A percentile compares a stretch with the other conserved stretches of the same genome.
Conservation (phyloP, 2,888 invertebrate species). For the Torymus auratus region DNA sequence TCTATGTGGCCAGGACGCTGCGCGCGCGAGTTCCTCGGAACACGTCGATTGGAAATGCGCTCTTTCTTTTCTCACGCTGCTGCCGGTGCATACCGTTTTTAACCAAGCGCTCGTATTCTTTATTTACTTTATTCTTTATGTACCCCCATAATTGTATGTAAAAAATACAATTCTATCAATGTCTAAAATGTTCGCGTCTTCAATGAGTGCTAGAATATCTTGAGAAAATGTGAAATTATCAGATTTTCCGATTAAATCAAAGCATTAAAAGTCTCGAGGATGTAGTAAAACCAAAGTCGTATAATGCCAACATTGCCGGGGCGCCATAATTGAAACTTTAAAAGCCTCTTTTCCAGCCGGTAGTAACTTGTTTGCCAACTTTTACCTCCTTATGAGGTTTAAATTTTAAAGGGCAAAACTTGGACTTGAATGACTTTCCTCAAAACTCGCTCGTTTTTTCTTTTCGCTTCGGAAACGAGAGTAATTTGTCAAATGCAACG, state of each 20-base stretch:
- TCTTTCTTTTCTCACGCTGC: too few relatives aligned
- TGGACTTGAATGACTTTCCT: constrained; percentile 26
- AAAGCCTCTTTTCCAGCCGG: constrained; percentile 42
- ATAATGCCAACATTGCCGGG: constrained; percentile 33
- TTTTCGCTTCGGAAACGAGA: neutral
- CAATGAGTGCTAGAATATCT: too few relatives aligned
- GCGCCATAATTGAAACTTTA: constrained; percentile 55
- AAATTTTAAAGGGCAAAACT: constrained; percentile 39
- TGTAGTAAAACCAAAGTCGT: constrained; percentile 40
- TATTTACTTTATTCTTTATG: too few relatives aligned
- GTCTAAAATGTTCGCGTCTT: too few relatives aligned
- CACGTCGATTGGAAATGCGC: too few relatives aligned
- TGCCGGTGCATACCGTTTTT: too few relatives aligned
- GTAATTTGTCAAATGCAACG: constrained; percentile 13
- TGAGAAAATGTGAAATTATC: too few relatives aligned
- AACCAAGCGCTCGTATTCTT: too few relatives aligned
- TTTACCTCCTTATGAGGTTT: constrained; percentile 22
- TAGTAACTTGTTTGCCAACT: constrained; percentile 42
- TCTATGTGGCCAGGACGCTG: too few relatives aligned
- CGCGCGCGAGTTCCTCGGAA: too few relatives aligned
- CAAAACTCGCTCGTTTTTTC: neutral
- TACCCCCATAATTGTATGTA: too few relatives aligned
- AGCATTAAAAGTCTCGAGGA: neutral
- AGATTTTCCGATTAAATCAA: constrained; percentile 25
- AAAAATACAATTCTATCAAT: too few relatives aligned